These are phyloP conservation scores for Troides helena DNA, from an alignment of 2,888 invertebrate species.

Conservation along the genomic window DNA sequence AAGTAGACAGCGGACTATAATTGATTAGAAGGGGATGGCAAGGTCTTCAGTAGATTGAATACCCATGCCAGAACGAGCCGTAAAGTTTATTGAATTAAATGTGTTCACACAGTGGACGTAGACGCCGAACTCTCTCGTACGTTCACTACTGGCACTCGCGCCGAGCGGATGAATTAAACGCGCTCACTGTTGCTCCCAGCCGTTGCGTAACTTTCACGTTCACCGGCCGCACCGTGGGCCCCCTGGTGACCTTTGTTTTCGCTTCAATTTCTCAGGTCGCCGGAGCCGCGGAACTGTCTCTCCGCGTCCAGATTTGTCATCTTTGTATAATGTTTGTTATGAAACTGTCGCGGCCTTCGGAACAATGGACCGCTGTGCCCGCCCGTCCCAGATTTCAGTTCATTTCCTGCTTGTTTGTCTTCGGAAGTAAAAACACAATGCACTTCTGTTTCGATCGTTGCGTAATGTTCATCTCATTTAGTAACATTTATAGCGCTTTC, in stretches of 20 bases:
- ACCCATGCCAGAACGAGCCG: no score
- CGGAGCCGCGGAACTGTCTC: constrained; percentile 35
- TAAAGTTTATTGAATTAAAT: no score
- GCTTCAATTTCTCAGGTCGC: constrained; percentile 37
- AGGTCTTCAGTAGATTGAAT: no score
- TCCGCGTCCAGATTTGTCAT: constrained; percentile 45
- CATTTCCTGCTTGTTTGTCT: constrained; percentile 63
- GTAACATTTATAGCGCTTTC: constrained; percentile 35
- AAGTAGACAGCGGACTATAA: no score
- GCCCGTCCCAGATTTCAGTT: constrained; percentile 57
- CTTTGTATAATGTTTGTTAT: constrained; percentile 55
- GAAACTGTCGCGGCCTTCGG: constrained; percentile 50
- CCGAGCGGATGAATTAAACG: background rate
- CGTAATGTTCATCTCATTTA: constrained; percentile 47
- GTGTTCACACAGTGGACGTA: no score
- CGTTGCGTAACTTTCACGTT: constrained; percentile 17
- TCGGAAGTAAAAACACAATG: constrained; percentile 63
- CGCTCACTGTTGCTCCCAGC: constrained; percentile 3
- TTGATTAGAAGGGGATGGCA: no score
- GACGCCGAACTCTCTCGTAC: constrained; percentile 5
- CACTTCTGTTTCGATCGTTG: constrained; percentile 57
- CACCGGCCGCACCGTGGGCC: constrained; percentile 8
- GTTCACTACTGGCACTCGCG: constrained; percentile 12
- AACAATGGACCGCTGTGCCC: constrained; percentile 56
- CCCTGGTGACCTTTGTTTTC: constrained; percentile 24